A percentile compares a stretch with the other conserved stretches of the same genome.
Conservation (phyloP, 2,113 vertebrate genomes). For the Arothron firmamentum region DNA sequence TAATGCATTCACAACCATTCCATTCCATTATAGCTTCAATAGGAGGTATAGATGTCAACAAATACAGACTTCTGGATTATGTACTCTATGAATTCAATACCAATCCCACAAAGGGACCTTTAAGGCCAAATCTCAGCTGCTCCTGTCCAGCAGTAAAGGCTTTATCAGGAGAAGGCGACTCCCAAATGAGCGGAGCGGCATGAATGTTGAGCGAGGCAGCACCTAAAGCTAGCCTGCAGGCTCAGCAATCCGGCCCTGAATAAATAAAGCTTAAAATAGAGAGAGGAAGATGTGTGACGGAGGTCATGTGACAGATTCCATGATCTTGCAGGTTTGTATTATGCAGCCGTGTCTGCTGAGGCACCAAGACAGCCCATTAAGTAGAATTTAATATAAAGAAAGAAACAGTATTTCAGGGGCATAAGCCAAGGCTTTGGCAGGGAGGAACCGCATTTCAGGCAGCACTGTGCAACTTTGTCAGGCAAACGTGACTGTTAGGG, state of each 20-base stretch:
- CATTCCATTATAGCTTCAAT: neutral
- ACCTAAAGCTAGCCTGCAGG: conserved; percentile 37
- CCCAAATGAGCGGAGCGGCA: conserved; percentile 21
- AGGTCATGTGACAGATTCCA: conserved; percentile 63
- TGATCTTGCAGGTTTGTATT: conserved; percentile 60
- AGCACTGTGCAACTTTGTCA: conserved; percentile 67
- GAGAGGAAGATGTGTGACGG: conserved; percentile 45
- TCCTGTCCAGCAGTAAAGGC: conserved; percentile 5
- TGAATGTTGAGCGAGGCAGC: conserved; percentile 49
- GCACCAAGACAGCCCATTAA: conserved; percentile 49
- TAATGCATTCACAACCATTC: neutral
- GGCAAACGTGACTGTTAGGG: conserved; percentile 71
- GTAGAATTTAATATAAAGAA: conserved; percentile 66
- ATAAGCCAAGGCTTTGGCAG: conserved; percentile 66
- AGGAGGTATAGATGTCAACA: conserved; percentile 2
- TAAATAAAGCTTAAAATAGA: conserved; percentile 59
- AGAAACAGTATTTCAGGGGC: conserved; percentile 66
- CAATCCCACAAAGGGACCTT: neutral
- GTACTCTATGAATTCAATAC: neutral
- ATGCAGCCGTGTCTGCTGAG: conserved; percentile 33
- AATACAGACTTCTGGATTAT: neutral
- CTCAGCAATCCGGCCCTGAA: conserved; percentile 56
- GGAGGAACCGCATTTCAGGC: conserved; percentile 61
- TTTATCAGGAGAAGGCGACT: conserved; percentile 15
- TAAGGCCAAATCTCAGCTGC: conserved; percentile 8